phyloP scores from a whole-genome alignment of 2,797 vertebrate genomes.

The Caiman crocodilus region DNA sequence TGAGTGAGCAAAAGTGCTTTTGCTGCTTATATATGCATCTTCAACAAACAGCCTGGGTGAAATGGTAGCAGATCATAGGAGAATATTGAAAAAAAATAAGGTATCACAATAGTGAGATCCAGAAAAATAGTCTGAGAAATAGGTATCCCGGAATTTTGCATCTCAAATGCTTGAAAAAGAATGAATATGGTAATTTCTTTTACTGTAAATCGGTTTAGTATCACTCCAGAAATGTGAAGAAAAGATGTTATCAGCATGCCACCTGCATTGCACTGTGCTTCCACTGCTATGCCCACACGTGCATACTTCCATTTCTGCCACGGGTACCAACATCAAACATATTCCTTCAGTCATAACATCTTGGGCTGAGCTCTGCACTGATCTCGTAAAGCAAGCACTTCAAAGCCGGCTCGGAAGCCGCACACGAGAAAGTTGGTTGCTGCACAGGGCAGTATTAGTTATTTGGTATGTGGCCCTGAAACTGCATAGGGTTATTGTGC shows the following conservation, averaged over 20 bases:
- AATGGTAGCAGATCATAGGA: not conserved
- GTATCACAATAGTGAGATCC: not conserved
- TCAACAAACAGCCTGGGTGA: fast-evolving
- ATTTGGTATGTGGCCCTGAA: not conserved
- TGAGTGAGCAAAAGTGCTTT: fast-evolving
- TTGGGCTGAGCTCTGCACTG: not conserved
- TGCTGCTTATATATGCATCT: fast-evolving
- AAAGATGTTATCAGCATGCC: fast-evolving
- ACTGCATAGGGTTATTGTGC: not conserved
- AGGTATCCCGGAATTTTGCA: not conserved
- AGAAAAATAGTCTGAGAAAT: not conserved
- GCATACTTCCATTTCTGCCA: fast-evolving
- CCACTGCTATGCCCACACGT: not conserved
- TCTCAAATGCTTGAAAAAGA: not conserved
- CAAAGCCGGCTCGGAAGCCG: fast-evolving
- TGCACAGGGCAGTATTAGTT: not conserved
- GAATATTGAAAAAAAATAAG: not conserved
- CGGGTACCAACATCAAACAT: not conserved
- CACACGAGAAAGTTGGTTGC: not conserved
- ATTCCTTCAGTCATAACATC: not conserved
- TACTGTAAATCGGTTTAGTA: not conserved
- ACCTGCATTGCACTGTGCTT: fast-evolving
- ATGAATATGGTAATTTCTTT: not conserved
- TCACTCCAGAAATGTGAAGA: not conserved
- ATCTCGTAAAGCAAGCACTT: not conserved